These are phyloP conservation scores for Aphyosemion australe DNA, from an alignment of 2,113 vertebrate species.

Conservation along the genomic window DNA sequence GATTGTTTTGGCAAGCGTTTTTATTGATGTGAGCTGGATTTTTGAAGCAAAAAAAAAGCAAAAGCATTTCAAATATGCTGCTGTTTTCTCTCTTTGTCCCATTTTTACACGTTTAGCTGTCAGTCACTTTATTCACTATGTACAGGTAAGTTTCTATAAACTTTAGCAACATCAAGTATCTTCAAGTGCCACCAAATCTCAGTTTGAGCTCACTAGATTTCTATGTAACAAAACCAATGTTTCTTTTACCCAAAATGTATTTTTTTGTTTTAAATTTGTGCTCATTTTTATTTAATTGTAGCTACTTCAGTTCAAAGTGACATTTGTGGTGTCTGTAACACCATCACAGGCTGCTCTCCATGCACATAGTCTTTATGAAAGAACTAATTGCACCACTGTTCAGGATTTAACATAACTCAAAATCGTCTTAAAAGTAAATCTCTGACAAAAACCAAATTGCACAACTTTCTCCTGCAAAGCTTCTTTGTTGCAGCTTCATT, in stretches of 20 bases:
- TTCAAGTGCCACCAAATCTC: no score
- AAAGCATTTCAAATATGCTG: neutral
- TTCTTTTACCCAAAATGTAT: no score
- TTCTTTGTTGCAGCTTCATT: constrained; percentile 69
- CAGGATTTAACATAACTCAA: constrained; percentile 24
- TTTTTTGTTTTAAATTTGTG: constrained; percentile 8
- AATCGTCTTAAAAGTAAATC: constrained; percentile 73
- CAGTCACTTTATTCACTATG: neutral
- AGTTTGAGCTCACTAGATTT: no score
- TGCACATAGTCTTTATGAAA: constrained; percentile 9
- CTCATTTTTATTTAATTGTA: neutral
- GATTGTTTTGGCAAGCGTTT: constrained; percentile 11
- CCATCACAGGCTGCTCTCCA: neutral
- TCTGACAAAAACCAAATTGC: constrained; percentile 72
- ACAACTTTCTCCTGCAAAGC: constrained; percentile 65
- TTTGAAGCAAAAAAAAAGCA: neutral
- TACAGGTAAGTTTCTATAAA: neutral
- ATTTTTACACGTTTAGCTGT: neutral
- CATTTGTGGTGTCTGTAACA: neutral
- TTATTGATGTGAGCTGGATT: neutral
- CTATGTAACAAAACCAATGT: no score
- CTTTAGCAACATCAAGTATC: no score
- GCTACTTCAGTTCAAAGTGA: neutral
- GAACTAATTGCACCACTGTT: neutral
- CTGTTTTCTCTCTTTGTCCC: accelerated